Evolutionary conservation across 2,888 invertebrate genomes (phyloP), one percentile per base, ranked within the genome.

Genomic region (Schizotus pectinicornis): DNA sequence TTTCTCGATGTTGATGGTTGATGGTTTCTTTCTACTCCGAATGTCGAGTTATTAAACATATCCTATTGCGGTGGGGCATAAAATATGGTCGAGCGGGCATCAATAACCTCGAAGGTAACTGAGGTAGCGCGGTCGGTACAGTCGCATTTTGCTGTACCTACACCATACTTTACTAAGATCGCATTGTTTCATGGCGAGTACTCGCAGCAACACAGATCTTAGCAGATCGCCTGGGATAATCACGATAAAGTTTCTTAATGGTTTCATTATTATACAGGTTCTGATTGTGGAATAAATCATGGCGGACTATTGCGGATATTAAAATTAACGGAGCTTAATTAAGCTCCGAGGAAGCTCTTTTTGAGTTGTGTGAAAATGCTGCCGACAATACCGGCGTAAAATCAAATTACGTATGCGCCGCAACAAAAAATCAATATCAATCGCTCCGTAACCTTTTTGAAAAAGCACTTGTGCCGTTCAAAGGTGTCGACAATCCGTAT

Each of bases 401-500:
- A 13, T 42, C 53, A 33, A 38, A 33, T 45, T 32, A 34, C 13
- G 31, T 11, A 43, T 36, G 38, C 32, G 43, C 30, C 9, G 33
- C 33, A 42, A 11, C 32, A 59, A 53, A 55, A 55, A 55, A 59
- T 49, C 48, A 53, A 58, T 45, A 56, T 46, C 42, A 52, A 47
- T 51, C 55, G 47, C 37, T 34, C 50, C 46, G 46, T 41, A 35
- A 49, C 47, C 41, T 37, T 55, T 54, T 42, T 39, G 50, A 49
- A 59, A 59, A 55, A 50, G 35, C 55, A 11, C 39, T 38, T 45
- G 42, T 45, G 45, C 48, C 50, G 56, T 55, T 60, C 62, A 57
- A 62, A 69, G 69, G 72, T 73, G 74, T 73, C 73, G 73, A 73
- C 74, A 74, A 69, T 67, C 69, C 67, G 67, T 70, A 74, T 72